Conservation (phyloP, 1,140 invertebrate genomes). For the Diachasmimorpha longicaudata region DNA sequence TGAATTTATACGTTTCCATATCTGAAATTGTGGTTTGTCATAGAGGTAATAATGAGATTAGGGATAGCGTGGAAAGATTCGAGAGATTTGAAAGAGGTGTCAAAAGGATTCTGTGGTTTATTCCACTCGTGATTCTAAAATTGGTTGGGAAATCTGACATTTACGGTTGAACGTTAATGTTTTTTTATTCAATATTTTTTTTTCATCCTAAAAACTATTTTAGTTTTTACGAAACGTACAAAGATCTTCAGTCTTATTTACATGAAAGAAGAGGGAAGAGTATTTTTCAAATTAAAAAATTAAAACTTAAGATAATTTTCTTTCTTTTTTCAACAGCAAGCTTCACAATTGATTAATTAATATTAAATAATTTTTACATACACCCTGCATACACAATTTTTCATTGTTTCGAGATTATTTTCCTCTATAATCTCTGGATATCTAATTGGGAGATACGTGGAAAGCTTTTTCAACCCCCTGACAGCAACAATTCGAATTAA, state of each 20-base stretch:
- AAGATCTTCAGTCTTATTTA: slow-evolving; percentile 45
- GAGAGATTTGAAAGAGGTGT: slow-evolving; percentile 17
- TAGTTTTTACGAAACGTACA: slow-evolving; percentile 23
- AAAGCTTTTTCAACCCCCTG: slow-evolving; percentile 33
- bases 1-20: neutral
- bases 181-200: neutral
- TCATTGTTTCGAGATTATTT: neutral
- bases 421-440: neutral
- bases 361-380: neutral
- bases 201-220: neutral
- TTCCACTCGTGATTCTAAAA: neutral
- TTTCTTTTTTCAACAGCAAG: no score
- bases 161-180: neutral
- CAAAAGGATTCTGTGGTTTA: slow-evolving; percentile 24
- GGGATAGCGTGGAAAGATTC: slow-evolving; percentile 10
- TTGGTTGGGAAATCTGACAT: neutral
- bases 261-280: slow-evolving; percentile 23
- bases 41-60: slow-evolving; percentile 13
- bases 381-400: slow-evolving; percentile 7
- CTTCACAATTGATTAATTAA: slow-evolving; percentile 2
- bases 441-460: slow-evolving; percentile 46
- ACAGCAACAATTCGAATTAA: neutral
- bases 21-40: neutral
- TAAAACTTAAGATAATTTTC: neutral
- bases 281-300: slow-evolving; percentile 7